These are phyloP conservation scores for Cynopterus sphinx DNA, from an alignment of 2,797 vertebrate species.

Conservation along the genomic window DNA sequence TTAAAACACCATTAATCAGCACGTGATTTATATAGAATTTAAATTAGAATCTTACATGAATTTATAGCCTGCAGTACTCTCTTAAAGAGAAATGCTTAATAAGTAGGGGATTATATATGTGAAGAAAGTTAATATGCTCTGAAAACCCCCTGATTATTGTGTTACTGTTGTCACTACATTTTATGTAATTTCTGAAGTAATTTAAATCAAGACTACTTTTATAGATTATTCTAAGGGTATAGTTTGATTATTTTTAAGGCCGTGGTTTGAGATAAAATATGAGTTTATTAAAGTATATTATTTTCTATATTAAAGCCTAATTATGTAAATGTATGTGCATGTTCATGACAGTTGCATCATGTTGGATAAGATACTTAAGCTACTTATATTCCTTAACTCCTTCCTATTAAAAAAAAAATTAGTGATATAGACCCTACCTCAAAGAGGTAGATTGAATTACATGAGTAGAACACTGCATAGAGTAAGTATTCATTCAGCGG, in stretches of 20 bases:
- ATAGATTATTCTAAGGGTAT: conserved; percentile 13
- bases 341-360: background rate
- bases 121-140: background rate
- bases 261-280: conserved; percentile 4
- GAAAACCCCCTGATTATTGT: background rate
- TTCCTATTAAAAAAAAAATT: background rate
- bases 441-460: background rate
- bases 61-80: background rate
- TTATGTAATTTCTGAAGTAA: background rate
- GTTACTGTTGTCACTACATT: background rate
- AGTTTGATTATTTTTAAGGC: conserved; percentile 41
- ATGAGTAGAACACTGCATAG: background rate
- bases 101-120: background rate
- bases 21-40: background rate
- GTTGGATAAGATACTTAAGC: background rate
- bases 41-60: background rate
- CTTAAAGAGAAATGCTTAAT: background rate
- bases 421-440: background rate
- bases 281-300: conserved; percentile 60
- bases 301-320: conserved; percentile 47
- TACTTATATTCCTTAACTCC: conserved; percentile 36
- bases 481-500: background rate
- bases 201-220: background rate
- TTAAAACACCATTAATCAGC: background rate
- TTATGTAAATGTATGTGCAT: conserved; percentile 67